Base-by-base conservation (phyloP, 2,113 vertebrate genomes). In the Psephotus haematonotus region DNA sequence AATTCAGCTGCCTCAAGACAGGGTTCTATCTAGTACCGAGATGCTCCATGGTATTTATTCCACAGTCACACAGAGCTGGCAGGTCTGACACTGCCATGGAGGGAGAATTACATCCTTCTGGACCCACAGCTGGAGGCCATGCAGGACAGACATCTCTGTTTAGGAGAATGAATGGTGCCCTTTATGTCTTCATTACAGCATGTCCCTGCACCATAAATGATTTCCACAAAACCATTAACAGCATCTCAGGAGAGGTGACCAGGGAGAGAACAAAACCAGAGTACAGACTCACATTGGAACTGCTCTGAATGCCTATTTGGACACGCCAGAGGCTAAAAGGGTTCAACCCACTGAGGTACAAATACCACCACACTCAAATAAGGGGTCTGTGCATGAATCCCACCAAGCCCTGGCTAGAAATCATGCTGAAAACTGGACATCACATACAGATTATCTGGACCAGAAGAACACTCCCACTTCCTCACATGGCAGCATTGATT, bases 61-160 rank as follows among this genome's bases (percentile, higher is more conserved):
- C 49, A 57, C 22, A 22, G 44, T 86, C 86, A 81, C 72, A 35
- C n/a, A 74, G 7, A 77, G 53, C 53, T 86, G 64, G 76, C 37
- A 62, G 28, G 86, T 83, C 68, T 95, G 64, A 88, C 71, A 80
- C 44, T 37, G 53, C 63, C 64, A 64, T 5, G 1, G 64, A 88
- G 4, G 10, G 76, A 92, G 83, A 92, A 86, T 47, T 74, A 75
- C 28, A 68, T 76, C 83, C 72, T 95, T 78, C 59, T 86, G 91
- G 77, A 79, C 84, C 64, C 68, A 81, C 91, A 92, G 86, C 83
- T 91, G 89, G 83, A 92, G 31, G 68, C 83, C 76, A 77, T 3
- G 5, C 37, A 86, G 44, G 72, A 86, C 72, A 83, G 49, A 94
- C 22, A 17, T 82, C 43, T 88, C 76, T 52, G 17, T 69, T 91